phyloP scores from a whole-genome alignment of 2,797 vertebrate species.

The Microhierax caerulescens region DNA sequence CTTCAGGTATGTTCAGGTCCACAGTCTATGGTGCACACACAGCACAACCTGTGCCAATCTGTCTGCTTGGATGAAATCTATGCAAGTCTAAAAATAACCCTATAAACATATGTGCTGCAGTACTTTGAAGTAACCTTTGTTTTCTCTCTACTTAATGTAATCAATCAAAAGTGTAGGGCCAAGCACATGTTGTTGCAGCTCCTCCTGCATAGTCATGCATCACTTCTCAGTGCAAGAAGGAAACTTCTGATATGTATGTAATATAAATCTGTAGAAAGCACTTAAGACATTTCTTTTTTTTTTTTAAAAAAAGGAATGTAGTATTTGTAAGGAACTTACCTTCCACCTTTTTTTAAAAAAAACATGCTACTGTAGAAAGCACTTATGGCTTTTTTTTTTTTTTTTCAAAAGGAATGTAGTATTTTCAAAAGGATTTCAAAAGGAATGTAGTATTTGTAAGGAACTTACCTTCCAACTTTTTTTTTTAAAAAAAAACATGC shows the following conservation, averaged over 20 bases:
- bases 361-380: neutral
- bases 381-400: neutral
- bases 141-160: neutral
- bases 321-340: neutral
- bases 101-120: slow-evolving; percentile 37
- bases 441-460: neutral
- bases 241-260: neutral
- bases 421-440: too few species aligned
- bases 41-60: neutral
- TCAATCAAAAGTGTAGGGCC: slow-evolving; percentile 9
- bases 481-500: neutral
- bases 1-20: neutral
- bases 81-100: slow-evolving; percentile 45
- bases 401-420: too few species aligned
- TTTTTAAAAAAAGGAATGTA: neutral
- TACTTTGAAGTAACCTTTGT: slow-evolving; percentile 34
- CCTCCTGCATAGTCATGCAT: neutral
- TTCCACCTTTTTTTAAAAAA: neutral
- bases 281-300: too few species aligned
- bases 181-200: neutral
- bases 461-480: neutral
- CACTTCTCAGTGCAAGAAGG: neutral
- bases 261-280: neutral
- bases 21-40: neutral
- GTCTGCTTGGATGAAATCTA: neutral